These are phyloP conservation scores for Montipora capitata DNA, from an alignment of 92 coral and sea anemone species.

Conservation along the genomic window DNA sequence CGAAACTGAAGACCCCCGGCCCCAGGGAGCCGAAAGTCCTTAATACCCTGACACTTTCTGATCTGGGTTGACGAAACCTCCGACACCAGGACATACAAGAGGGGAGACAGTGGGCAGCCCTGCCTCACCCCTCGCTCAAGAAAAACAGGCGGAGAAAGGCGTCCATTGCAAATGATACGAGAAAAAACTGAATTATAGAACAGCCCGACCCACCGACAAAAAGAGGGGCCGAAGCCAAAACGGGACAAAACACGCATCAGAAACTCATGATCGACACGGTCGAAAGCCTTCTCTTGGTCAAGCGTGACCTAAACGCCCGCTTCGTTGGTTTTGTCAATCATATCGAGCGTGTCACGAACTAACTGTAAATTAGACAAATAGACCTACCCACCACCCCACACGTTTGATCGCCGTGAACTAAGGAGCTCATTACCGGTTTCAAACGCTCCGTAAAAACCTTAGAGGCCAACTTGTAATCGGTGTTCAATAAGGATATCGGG, in stretches of 20 bases:
- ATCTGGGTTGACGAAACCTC: conserved; percentile 40
- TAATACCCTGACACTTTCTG: not conserved
- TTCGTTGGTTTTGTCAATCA: not conserved
- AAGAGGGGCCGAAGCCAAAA: conserved; percentile 28
- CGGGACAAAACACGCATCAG: not conserved
- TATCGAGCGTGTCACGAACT: not conserved
- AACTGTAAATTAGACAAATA: not conserved
- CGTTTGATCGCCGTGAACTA: not conserved
- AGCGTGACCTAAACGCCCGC: not conserved
- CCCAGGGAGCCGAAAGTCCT: conserved; percentile 10
- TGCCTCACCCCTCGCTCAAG: conserved; percentile 68
- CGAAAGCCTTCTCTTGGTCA: conserved; percentile 35
- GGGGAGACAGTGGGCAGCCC: conserved; percentile 70
- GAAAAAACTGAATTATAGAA: conserved; percentile 17
- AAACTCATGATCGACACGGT: conserved; percentile 2
- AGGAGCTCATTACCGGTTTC: too few species aligned
- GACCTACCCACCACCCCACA: not conserved
- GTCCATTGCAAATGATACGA: conserved; percentile 20
- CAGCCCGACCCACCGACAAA: conserved; percentile 29
- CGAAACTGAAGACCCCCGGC: conserved; percentile 2
- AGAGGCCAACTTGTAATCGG: not conserved
- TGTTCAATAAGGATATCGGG: not conserved
- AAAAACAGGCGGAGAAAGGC: conserved; percentile 31
- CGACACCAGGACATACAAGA: conserved; percentile 36
- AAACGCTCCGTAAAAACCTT: not conserved